These are phyloP conservation scores for Tinea pellionella DNA, from an alignment of 2,888 invertebrate species.

Conservation along the genomic window DNA sequence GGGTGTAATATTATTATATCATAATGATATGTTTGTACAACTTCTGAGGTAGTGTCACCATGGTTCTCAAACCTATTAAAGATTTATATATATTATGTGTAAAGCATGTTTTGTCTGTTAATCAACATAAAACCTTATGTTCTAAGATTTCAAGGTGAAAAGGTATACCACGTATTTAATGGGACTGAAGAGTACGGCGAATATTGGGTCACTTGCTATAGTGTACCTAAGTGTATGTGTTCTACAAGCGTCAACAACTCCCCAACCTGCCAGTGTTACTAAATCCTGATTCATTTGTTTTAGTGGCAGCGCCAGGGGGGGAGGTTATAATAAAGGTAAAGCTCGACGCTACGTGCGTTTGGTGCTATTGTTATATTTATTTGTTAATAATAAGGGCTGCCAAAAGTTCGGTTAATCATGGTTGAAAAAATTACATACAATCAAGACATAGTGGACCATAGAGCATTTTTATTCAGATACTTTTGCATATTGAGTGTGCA, in stretches of 20 bases:
- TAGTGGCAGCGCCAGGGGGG: conserved; percentile 94
- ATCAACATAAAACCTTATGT: conserved; percentile 26
- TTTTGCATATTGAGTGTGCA: no score
- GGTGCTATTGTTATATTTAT: conserved; percentile 76
- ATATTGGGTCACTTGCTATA: conserved; percentile 54
- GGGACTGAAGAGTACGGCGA: conserved; percentile 61
- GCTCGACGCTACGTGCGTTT: conserved; percentile 78
- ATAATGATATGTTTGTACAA: no score
- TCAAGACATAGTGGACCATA: no score
- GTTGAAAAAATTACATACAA: not conserved
- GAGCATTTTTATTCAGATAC: no score
- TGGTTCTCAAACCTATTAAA: not conserved
- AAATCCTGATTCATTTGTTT: conserved; percentile 86
- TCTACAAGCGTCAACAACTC: conserved; percentile 32
- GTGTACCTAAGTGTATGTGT: conserved; percentile 64
- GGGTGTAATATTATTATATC: no score
- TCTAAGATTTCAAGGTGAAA: conserved; percentile 64
- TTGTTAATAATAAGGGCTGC: conserved; percentile 63
- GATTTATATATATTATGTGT: not conserved
- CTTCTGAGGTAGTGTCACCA: not conserved
- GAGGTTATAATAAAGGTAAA: conserved; percentile 98
- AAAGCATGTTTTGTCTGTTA: conserved; percentile 9
- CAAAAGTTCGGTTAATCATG: conserved; percentile 30
- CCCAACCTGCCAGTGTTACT: conserved; percentile 75
- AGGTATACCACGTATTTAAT: conserved; percentile 58